phyloP scores from a whole-genome alignment of 2,113 vertebrate species.

The Strix aluco region DNA sequence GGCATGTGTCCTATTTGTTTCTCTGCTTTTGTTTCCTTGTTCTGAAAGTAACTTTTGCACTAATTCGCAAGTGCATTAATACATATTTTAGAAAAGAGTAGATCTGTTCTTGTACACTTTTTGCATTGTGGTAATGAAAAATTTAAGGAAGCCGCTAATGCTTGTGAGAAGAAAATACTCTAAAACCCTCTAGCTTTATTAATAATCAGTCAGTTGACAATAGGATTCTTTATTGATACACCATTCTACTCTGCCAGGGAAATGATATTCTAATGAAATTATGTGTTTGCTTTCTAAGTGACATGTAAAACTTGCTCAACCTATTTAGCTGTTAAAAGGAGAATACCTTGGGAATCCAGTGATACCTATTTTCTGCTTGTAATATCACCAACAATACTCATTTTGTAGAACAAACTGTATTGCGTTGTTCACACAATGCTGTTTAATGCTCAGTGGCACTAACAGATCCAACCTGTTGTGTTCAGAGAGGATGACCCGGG shows the following conservation, averaged over 20 bases:
- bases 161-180: background rate
- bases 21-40: background rate
- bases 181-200: background rate
- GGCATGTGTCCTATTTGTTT: conserved; percentile 69
- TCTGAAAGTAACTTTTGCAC: background rate
- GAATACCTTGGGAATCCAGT: background rate
- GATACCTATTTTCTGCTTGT: background rate
- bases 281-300: background rate
- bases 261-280: background rate
- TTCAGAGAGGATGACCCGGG: background rate
- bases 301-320: background rate
- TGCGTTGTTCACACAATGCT: background rate
- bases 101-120: background rate
- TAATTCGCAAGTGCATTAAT: background rate
- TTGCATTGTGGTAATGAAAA: background rate
- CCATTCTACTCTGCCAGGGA: background rate
- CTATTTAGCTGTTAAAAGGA: background rate
- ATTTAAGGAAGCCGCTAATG: background rate
- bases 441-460: background rate
- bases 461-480: background rate
- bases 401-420: background rate
- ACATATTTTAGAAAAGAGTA: background rate
- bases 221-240: background rate
- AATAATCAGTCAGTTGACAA: background rate
- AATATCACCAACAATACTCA: background rate